Base-by-base conservation (phyloP, 2,113 vertebrate genomes). In the Ictidomys tridecemlineatus region DNA sequence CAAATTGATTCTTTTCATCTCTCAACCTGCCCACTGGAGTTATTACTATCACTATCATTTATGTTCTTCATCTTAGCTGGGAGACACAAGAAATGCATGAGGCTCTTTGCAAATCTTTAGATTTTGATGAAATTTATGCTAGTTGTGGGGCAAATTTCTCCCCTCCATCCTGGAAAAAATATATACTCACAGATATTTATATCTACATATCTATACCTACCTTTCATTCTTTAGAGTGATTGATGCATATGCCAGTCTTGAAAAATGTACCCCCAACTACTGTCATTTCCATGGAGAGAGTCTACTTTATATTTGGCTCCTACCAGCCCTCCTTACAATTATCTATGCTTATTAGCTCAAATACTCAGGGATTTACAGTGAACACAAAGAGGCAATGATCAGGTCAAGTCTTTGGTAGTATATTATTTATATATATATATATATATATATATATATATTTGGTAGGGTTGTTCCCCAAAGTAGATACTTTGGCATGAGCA, bases 41-140 rank as follows among this genome's bases (percentile, higher is more conserved):
- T 61, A n/a, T 74, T 93, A 70, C 34, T 58, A n/a, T 91, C 26
- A 39, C 13, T 72, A 73, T 22, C 34, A 95, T 95, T 73, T 74
- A 56, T 69, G 8, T 91, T 2, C 11, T 48, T 94, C 45, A 37
- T 4, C 3, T 85, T 8, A 2, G 34, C 7, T 88, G 20, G 26
- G 84, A 17, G 22, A 74, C 58, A 61, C 18, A 88, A 22, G 34
- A 89, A 96, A 85, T 82, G n/a, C 0, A 83, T 45, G 32, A 32
- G 53, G 2, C 14, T 74, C 39, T 65, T 82, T 18, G 22, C 32
- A 83, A 51, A 83, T 80, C 26, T 73, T 83, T 80, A 83, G 37
- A 48, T 85, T 93, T 91, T 86, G 39, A 86, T 93, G 65, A 95
- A 39, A 79, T 6, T 79, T 79, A 67, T 78, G 22, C 4, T 14